Evolutionary conservation across 2,888 invertebrate species (phyloP), one percentile per base, ranked within the genome.

Genomic region (Stratiomys singularior): DNA sequence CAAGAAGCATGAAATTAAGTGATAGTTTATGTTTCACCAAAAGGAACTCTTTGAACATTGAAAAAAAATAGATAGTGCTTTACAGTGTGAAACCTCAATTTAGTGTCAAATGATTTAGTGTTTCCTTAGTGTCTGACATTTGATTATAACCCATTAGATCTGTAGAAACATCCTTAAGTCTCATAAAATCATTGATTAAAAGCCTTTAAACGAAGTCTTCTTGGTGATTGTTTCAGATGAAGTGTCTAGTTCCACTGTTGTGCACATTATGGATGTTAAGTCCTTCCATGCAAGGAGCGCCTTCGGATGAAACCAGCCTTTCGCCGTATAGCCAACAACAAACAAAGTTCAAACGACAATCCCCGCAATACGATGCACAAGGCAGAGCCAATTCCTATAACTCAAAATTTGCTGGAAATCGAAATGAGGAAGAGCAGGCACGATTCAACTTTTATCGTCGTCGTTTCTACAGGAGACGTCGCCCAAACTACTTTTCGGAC

Each of bases 321-420:
- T 1, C n/a, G 0, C 13, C 30, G 15, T 46, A 9, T 1, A 11
- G 21, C 7, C 74, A 27, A 1, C 58, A 13, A 28, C 56, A 52
- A n/a, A 7, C 13, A 15, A 23, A 7, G 3, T 15, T 28, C n/a
- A 52, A n/a, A 9, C 23, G 47, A 27, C 18, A 21, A 9, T 23
- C 27, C 5, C 18, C 52, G 11, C 2, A 64, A 1, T 37, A 27
- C n/a, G 76, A 80, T 37, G 80, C 77, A 4, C 52, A 81, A 4
- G 82, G 79, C 52, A 81, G 80, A 64, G 81, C 83, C 1, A 85
- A 84, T 67, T 79, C 82, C 63, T 83, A 84, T 76, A 86, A 86
- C 81, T 83, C 85, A 9, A 86, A 86, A 81, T 86, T 86, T 78
- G 83, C 82, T 0, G 87, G 87, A 0, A 81, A 81, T 0, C 72